Conservation (phyloP, 2,797 vertebrate species). For the Gorsachius magnificus region DNA sequence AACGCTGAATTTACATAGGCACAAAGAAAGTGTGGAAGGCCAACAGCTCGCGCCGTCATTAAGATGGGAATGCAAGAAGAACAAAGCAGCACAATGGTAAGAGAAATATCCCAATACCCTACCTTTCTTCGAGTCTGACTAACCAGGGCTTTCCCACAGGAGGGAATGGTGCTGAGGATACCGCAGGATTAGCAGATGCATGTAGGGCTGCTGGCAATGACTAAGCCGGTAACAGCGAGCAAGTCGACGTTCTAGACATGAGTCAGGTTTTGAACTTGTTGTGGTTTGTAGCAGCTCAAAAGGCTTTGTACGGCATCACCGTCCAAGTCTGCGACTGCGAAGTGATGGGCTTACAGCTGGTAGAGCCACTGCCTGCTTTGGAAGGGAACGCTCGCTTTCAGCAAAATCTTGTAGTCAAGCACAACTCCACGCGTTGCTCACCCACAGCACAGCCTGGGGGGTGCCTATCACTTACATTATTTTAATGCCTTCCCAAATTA, state of each 20-base stretch:
- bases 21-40: slow-evolving; percentile 33
- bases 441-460: background rate
- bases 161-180: background rate
- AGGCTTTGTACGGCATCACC: background rate
- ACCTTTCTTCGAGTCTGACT: background rate
- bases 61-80: slow-evolving; percentile 34
- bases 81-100: slow-evolving; percentile 61
- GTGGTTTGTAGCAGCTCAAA: slow-evolving; percentile 44
- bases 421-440: background rate
- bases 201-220: slow-evolving; percentile 1
- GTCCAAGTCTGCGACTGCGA: background rate
- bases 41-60: background rate
- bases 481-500: slow-evolving; percentile 9
- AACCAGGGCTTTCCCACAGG: slow-evolving; percentile 21
- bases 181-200: background rate
- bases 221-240: background rate
- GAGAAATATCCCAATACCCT: slow-evolving; percentile 25
- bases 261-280: slow-evolving; percentile 47
- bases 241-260: slow-evolving; percentile 2
- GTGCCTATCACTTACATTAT: background rate
- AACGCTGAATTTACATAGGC: slow-evolving; percentile 50
- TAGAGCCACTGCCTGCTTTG: background rate
- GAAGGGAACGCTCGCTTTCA: background rate
- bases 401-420: background rate
- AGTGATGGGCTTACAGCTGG: background rate